Percentiles rank a stretch among this genome's conserved stretches.
Conservation (phyloP, 1,140 invertebrate species). For the Centruroides vittatus region DNA sequence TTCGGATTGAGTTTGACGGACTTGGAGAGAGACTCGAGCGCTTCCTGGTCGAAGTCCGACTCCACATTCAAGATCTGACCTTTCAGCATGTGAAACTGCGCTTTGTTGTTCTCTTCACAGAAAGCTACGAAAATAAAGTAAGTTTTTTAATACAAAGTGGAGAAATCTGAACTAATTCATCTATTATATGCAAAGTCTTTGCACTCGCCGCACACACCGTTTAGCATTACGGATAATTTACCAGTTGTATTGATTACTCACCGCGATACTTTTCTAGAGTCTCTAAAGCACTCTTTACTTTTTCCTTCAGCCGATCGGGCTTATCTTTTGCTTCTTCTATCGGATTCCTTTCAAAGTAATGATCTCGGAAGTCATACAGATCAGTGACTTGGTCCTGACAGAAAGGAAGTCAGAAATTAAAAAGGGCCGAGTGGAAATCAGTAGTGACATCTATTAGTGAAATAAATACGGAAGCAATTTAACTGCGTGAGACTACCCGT, state of each 20-base stretch:
- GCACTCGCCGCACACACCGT: too few species aligned
- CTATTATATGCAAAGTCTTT: background rate
- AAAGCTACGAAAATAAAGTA: slow-evolving; percentile 6
- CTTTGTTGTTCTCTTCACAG: slow-evolving; percentile 35
- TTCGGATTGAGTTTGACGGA: slow-evolving; percentile 72
- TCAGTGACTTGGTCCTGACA: slow-evolving; percentile 47
- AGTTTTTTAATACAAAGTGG: background rate
- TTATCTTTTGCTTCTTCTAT: slow-evolving; percentile 51
- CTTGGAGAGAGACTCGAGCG: slow-evolving; percentile 58
- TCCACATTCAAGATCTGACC: slow-evolving; percentile 61
- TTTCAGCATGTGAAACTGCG: slow-evolving; percentile 54
- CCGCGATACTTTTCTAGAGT: slow-evolving; percentile 52
- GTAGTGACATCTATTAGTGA: too few species aligned
- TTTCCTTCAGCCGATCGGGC: slow-evolving; percentile 44
- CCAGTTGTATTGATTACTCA: slow-evolving; percentile 24
- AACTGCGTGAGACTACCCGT: too few species aligned
- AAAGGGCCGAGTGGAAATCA: too few species aligned
- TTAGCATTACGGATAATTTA: too few species aligned
- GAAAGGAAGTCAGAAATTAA: background rate
- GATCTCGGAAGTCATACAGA: slow-evolving; percentile 53
- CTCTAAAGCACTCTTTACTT: slow-evolving; percentile 45
- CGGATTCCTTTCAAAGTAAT: slow-evolving; percentile 60
- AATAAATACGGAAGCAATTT: too few species aligned
- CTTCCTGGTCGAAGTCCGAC: slow-evolving; percentile 48
- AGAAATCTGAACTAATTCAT: background rate